Base-by-base conservation (phyloP, 1,140 invertebrate genomes). In the Daktulosphaira vitifoliae region DNA sequence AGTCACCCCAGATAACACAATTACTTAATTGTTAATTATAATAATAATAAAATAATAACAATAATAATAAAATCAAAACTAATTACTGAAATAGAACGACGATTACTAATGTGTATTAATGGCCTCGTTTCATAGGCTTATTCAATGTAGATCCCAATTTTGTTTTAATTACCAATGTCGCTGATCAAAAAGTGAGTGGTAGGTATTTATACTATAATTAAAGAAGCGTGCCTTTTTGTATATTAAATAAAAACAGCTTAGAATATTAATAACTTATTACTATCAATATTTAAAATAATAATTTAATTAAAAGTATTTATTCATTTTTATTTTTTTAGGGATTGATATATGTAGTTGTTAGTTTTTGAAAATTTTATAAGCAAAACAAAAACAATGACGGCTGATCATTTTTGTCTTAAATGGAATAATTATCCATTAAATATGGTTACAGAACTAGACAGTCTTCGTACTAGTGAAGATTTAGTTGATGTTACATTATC, bases 341-440 rank as follows among this genome's bases (percentile, higher is more conserved):
- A 6, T 11, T 33, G 5, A 33, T 33, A 11, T 33, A 11, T 33
- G 29, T 33, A 33, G 11, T 33, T 11, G 5, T 33, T 33, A 5
- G 29, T 11, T 11, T 33, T 33, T 33, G 29, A 33, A 33, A 33
- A 33, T 5, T 6, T 33, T 33, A 6, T 33, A 11, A 33, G 29
- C 29, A 33, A 33, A 33, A 33, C 5, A 33, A 5, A 33, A 33
- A 69, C 29, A 33, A 71, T 71, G 70, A 68, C 71, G 13, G 71
- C 70, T 18, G 72, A 92, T 81, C 88, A 90, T 79, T 92, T 90
- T 80, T 92, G 89, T 81, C 82, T 92, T 76, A 84, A 88, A 81
- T 92, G 89, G 89, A 91, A 91, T 81, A 90, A 91, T 80, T 90
- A 90, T 82, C 87, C 90, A 78, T 85, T 86, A 68, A 92, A 90